Base-by-base conservation (phyloP, 2,113 vertebrate genomes). In the Nansenia antarctica region DNA sequence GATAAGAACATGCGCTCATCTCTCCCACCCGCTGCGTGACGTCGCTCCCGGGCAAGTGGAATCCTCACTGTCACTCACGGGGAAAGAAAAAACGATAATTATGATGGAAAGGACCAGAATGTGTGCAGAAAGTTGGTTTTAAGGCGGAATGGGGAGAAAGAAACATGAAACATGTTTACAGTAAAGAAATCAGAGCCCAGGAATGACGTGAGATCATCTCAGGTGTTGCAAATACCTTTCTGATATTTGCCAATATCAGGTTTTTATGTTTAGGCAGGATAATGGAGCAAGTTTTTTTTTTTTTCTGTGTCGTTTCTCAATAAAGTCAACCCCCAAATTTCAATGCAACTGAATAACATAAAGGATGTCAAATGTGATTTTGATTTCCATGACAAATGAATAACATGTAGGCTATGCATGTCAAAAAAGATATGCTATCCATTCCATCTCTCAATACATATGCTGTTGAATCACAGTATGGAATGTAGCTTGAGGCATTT, bases 21-120 rank as follows among this genome's bases (percentile, higher is more conserved):
- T 85, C 83, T 84, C 75, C 84, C 88, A 88, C 87, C 82, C 70
- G 45, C 67, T n/a, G n/a, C 71, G 85, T 93, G 90, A 92, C 91
- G 90, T 89, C 83, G 89, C 92, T 89, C 62, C 68, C 68, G 89
- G 90, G 85, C 77, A 88, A 85, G 73, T 63, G 75, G 84, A 85
- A 86, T 84, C 86, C 86, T 88, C 81, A 76, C 86, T 91, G 87
- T 89, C 83, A 89, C 82, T 90, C 85, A 24, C 54, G 24, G 47
- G 57, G 67, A 59, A 66, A 35, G 22, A 11, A 52, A 78, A 73
- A 68, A 55, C 70, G 67, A 35, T 60, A 84, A 81, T 82, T 84
- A 80, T n/a, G n/a, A 70, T 65, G 45, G 65, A 59, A 73, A 29
- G 69, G 65, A 64, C 71, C 68, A 30, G 69, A 29, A 35, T 45